Base-by-base conservation (phyloP, 2,888 invertebrate genomes). In the Stenoptilia bipunctidactyla region DNA sequence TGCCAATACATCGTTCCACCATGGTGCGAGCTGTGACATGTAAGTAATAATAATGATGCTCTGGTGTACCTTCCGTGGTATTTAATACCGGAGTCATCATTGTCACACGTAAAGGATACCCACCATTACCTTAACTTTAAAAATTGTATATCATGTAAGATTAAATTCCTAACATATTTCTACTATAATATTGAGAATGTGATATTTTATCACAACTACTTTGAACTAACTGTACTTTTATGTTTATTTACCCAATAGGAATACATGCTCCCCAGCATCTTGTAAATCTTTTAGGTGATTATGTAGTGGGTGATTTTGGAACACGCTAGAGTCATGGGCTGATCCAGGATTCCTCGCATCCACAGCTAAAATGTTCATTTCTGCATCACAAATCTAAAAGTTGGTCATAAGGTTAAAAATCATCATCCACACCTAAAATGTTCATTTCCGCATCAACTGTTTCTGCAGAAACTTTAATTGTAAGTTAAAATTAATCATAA, bases 331-430 rank as follows among this genome's bases (percentile, higher is more conserved):
- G n/a, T n/a, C n/a, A n/a, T n/a, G 45, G 44, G 6, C 44, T 41
- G 47, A 42, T 5, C 44, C 44, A 3, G 44, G 46, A 10, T 34
- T 15, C 12, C 44, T 46, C 1, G 43, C 12, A 36, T 40, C 42
- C 9, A 42, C 39, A 36, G 36, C 27, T 9, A 39, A n/a, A n/a
- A 41, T 44, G 2, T 39, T 13, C 12, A 44, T 10, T 20, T 41
- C 34, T 1, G 25, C 4, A 30, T 42, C 42, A 27, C 40, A n/a
- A n/a, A n/a, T n/a, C n/a, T n/a, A n/a, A n/a, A n/a, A n/a, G n/a
- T n/a, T n/a, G n/a, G n/a, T n/a, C n/a, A n/a, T n/a, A n/a, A n/a
- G n/a, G n/a, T n/a, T n/a, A n/a, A n/a, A n/a, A n/a, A n/a, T n/a
- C n/a, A n/a, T n/a, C n/a, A n/a, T n/a, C n/a, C n/a, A n/a, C n/a